A percentile compares a stretch with the other conserved stretches of the same genome.
These are phyloP conservation scores for Petromus typicus DNA, from an alignment of 2,113 vertebrate genomes.

Conservation along the genomic window DNA sequence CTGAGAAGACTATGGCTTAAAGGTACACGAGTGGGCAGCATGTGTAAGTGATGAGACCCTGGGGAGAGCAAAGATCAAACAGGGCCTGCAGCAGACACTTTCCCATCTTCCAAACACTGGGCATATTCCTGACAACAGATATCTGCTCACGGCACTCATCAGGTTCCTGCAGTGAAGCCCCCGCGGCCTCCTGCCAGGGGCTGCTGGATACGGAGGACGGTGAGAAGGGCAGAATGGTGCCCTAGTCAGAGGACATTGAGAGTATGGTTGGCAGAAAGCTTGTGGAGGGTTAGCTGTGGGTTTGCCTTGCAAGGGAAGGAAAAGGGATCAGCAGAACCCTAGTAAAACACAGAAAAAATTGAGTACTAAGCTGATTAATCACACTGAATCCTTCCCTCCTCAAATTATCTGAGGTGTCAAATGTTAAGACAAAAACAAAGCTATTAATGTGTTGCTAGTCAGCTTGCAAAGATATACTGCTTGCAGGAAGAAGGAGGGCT, in stretches of 20 bases:
- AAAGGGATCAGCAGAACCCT: background rate
- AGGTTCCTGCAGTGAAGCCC: background rate
- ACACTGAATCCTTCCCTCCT: background rate
- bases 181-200: background rate
- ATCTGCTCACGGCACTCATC: background rate
- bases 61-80: background rate
- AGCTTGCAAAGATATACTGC: background rate
- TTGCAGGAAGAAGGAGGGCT: background rate
- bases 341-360: background rate
- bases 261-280: background rate
- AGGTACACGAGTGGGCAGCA: background rate
- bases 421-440: background rate
- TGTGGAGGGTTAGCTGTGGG: background rate
- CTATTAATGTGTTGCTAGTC: background rate
- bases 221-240: too few species aligned
- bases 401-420: background rate
- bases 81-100: background rate
- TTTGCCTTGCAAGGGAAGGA: background rate
- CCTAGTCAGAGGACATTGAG: too few species aligned
- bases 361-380: background rate
- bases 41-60: background rate
- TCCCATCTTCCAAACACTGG: background rate
- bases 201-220: background rate
- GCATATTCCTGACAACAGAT: background rate
- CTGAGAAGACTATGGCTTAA: background rate